Evolutionary conservation across 2,888 invertebrate genomes (phyloP).

Genomic region (Steromphala cineraria): DNA sequence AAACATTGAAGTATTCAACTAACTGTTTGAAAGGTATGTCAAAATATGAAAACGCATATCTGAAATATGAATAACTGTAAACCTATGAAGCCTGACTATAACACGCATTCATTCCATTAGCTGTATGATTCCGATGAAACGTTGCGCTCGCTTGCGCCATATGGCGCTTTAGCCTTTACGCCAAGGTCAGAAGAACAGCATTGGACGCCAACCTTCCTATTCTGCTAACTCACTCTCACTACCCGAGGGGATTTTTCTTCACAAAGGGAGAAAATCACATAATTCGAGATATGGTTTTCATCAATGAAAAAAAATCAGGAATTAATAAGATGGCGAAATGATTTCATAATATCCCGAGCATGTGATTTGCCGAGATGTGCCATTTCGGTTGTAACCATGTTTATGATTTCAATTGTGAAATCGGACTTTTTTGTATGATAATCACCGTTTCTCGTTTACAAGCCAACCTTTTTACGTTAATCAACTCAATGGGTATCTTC

Average conservation of each 20-base stretch:
- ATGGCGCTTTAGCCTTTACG: not conserved
- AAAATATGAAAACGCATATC: too few relatives aligned
- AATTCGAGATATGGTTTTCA: conserved; percentile 15
- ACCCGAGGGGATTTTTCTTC: not conserved
- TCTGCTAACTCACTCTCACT: not conserved
- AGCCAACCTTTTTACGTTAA: too few relatives aligned
- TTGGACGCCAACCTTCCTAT: not conserved
- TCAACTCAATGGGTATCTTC: too few relatives aligned
- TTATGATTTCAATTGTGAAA: too few relatives aligned
- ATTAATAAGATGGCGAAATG: conserved; percentile 12
- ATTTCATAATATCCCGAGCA: conserved; percentile 7
- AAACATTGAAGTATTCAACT: too few relatives aligned
- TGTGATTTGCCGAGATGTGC: not conserved
- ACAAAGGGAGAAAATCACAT: conserved; percentile 19
- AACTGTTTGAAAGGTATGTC: too few relatives aligned
- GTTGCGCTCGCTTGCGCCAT: not conserved
- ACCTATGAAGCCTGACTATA: too few relatives aligned
- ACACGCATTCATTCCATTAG: too few relatives aligned
- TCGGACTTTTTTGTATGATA: too few relatives aligned
- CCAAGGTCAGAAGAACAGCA: not conserved
- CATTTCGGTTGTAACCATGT: too few relatives aligned
- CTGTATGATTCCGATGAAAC: not conserved
- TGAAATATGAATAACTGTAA: too few relatives aligned
- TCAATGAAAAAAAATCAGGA: conserved; percentile 16
- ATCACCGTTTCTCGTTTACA: too few relatives aligned